phyloP scores from a whole-genome alignment of 1,140 invertebrate species.

The Potamilus streckersoni region DNA sequence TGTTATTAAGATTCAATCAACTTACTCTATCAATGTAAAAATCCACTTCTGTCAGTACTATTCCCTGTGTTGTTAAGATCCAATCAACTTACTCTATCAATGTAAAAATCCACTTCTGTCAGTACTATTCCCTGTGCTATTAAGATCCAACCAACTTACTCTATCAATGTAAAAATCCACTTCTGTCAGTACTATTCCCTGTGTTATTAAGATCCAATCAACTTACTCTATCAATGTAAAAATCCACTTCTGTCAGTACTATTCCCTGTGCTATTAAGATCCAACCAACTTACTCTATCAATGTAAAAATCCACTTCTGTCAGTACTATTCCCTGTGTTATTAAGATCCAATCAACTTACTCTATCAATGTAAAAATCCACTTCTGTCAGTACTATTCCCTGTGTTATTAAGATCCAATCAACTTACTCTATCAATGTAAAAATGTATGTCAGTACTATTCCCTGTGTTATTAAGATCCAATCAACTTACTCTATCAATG shows the following conservation, averaged over 20 bases:
- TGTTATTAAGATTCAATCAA: neutral
- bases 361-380: constrained; percentile 99
- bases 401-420: no score
- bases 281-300: constrained; percentile 76
- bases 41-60: no score
- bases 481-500: constrained; percentile 82
- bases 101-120: constrained; percentile 99
- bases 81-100: constrained; percentile 79
- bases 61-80: no score
- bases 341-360: constrained; percentile 37
- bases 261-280: no score
- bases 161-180: constrained; percentile 99
- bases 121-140: no score
- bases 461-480: no score
- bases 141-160: constrained; percentile 41
- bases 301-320: constrained; percentile 99
- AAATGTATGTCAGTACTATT: no score
- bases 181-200: no score
- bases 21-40: constrained; percentile 95
- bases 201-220: no score
- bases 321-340: no score
- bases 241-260: constrained; percentile 99
- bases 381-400: no score
- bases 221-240: constrained; percentile 92
- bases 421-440: constrained; percentile 89